Percentiles rank a stretch among this genome's conserved stretches.
Conservation (phyloP, 2,797 vertebrate species). For the Neosilurus mollespiculum region DNA sequence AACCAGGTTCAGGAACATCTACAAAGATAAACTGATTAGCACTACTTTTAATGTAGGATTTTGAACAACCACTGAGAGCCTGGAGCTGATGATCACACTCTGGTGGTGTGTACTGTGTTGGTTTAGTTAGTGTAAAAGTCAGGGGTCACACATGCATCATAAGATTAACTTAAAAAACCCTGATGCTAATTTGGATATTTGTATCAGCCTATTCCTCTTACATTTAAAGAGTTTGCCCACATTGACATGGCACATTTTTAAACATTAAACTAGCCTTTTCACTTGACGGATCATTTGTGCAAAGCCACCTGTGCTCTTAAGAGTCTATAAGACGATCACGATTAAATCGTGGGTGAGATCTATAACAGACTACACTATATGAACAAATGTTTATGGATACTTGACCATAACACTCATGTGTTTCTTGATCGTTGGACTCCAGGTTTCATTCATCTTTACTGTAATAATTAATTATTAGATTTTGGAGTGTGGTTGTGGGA, state of each 20-base stretch:
- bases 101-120: not conserved
- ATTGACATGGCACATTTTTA: not conserved
- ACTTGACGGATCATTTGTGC: not conserved
- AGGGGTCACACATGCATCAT: not conserved
- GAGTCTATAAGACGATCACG: not conserved
- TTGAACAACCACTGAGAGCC: not conserved
- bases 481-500: too few relatives aligned
- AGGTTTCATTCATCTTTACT: too few relatives aligned
- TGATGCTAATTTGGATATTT: not conserved
- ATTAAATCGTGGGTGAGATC: not conserved
- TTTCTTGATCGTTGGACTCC: too few relatives aligned
- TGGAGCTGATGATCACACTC: not conserved
- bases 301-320: not conserved
- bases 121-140: not conserved
- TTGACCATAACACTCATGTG: too few relatives aligned
- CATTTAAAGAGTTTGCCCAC: not conserved
- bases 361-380: not conserved
- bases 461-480: too few relatives aligned
- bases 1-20: slow-evolving; percentile 11
- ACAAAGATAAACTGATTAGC: not conserved
- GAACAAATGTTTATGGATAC: too few relatives aligned
- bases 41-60: not conserved
- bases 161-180: not conserved
- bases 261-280: not conserved
- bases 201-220: not conserved